Evolutionary conservation across 2,113 vertebrate genomes (phyloP).

Genomic region (Gymnorhina tibicen): DNA sequence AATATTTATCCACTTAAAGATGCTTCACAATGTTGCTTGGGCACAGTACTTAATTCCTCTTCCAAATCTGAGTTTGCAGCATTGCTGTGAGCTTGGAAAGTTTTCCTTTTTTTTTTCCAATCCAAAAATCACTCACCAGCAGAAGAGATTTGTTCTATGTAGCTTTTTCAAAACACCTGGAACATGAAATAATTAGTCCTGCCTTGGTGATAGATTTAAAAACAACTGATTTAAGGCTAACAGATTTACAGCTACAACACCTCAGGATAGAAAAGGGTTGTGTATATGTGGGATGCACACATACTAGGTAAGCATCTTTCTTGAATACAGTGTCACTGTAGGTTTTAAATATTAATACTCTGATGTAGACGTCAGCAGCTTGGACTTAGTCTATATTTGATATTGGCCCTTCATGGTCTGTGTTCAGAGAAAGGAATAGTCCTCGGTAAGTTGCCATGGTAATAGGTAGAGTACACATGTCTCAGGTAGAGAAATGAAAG

Average conservation of each 20-base stretch:
- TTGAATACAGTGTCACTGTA: not conserved
- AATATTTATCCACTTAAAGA: not conserved
- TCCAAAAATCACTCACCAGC: not conserved
- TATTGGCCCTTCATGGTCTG: not conserved
- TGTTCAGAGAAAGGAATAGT: not conserved
- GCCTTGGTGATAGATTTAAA: not conserved
- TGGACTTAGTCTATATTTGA: not conserved
- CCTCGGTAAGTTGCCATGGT: not conserved
- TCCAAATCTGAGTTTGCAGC: not conserved
- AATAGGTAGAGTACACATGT: not conserved
- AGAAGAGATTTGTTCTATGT: not conserved
- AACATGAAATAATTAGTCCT: not conserved
- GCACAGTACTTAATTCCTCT: not conserved
- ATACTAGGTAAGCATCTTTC: not conserved
- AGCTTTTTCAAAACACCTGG: not conserved
- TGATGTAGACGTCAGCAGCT: not conserved
- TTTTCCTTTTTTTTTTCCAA: not conserved
- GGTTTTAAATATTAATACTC: not conserved
- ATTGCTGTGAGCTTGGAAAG: not conserved
- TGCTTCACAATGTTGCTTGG: not conserved
- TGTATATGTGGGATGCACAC: not conserved
- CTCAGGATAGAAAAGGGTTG: not conserved
- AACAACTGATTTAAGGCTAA: not conserved
- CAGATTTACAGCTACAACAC: not conserved
- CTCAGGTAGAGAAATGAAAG: not conserved